These are phyloP conservation scores for Spilogale gracilis DNA, from an alignment of 2,113 vertebrate genomes.

Conservation along the genomic window DNA sequence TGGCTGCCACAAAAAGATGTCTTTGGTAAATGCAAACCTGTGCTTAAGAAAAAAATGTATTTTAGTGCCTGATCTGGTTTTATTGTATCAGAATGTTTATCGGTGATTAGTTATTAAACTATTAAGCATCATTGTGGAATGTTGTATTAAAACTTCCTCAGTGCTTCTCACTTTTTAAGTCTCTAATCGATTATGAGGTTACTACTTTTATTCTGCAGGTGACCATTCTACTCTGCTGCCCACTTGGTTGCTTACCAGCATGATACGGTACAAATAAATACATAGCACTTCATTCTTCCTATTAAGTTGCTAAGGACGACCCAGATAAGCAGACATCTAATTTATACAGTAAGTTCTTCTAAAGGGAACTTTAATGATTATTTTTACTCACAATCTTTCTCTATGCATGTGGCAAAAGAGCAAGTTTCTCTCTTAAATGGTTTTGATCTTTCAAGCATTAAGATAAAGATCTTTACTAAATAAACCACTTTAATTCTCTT, in stretches of 20 bases:
- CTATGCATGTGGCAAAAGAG: background rate
- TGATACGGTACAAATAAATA: background rate
- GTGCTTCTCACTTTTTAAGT: background rate
- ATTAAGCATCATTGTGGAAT: background rate
- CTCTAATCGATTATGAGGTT: background rate
- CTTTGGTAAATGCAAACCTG: slow-evolving; percentile 34
- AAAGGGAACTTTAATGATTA: background rate
- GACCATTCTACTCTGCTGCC: background rate
- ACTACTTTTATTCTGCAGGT: background rate
- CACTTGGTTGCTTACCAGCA: background rate
- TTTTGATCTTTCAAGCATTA: background rate
- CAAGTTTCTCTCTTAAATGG: background rate
- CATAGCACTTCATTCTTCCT: background rate
- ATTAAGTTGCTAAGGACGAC: background rate
- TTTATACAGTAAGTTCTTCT: background rate
- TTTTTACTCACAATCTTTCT: background rate
- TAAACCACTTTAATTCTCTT: background rate
- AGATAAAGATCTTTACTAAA: background rate
- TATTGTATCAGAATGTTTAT: slow-evolving; percentile 55
- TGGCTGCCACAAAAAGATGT: background rate
- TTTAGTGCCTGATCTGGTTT: slow-evolving; percentile 42
- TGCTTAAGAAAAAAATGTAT: slow-evolving; percentile 34
- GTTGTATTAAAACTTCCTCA: background rate
- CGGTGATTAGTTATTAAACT: slow-evolving; percentile 30
- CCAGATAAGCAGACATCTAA: background rate